Evolutionary conservation across 2,888 invertebrate species (phyloP).

Genomic region (Hirtodrosophila duncani): DNA sequence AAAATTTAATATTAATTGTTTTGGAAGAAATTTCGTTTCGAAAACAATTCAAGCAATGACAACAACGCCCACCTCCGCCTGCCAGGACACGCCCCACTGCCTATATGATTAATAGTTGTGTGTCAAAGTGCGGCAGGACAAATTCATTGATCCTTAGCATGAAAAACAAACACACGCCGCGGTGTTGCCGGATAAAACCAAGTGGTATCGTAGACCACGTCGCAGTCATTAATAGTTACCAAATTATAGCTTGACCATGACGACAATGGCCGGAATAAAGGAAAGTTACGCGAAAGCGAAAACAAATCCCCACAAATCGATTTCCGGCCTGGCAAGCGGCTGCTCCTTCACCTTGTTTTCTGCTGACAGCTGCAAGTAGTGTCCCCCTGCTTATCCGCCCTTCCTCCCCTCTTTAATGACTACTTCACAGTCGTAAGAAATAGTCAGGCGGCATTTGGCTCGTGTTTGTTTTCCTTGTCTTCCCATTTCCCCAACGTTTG

Average conservation of each 20-base stretch:
- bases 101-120: constrained; percentile 60
- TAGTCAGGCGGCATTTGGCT: constrained; percentile 28
- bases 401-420: constrained; percentile 23
- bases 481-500: no score
- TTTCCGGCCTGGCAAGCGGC: constrained; percentile 44
- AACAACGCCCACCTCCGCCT: no score
- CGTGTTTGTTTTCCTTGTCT: constrained; percentile 57
- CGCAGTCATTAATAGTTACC: constrained; percentile 62
- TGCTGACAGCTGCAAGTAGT: constrained; percentile 65
- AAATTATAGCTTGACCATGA: constrained; percentile 71
- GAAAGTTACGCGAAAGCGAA: constrained; percentile 51
- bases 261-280: constrained; percentile 13
- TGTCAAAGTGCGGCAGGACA: constrained; percentile 54
- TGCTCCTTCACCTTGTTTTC: constrained; percentile 32
- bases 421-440: constrained; percentile 47
- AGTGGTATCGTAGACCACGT: constrained; percentile 37
- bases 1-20: constrained; percentile 25
- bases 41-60: constrained; percentile 16
- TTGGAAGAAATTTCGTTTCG: constrained; percentile 23
- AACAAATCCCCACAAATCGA: constrained; percentile 72
- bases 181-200: not conserved
- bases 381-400: not conserved
- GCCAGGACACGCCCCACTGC: constrained; percentile 5
- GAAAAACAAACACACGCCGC: constrained; percentile 51
- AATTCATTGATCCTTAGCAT: constrained; percentile 59